Evolutionary conservation across 2,888 invertebrate species (phyloP), one percentile per base, ranked within the genome.

Genomic region (Cantharis flavilabris): DNA sequence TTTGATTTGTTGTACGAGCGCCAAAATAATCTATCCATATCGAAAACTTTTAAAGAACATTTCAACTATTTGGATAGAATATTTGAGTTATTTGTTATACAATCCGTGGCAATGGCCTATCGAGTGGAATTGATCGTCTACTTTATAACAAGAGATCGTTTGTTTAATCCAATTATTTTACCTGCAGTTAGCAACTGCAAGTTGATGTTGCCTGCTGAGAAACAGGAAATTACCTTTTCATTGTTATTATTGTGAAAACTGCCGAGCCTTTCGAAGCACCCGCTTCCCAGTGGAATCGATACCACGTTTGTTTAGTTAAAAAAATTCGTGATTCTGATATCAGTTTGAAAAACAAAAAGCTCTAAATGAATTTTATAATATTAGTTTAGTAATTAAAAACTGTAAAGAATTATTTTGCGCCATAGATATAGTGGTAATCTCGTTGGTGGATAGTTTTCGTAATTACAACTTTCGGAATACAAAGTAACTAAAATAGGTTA

Each of bases 401-500:
- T n/a, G n/a, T n/a, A 9, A 33, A 13, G 49, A 7, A 49, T 49
- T 49, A 49, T n/a, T 49, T 49, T 49, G 13, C 49, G n/a, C 49
- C 13, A 49, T 49, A 49, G 33, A n/a, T 33, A 28, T 28, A 11
- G 49, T n/a, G 7, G 49, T 49, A 49, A 49, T 49, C 49, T 49
- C 49, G 49, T n/a, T n/a, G n/a, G n/a, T n/a, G 9, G 49, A 49
- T 49, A 49, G 49, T 49, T 49, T 49, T 49, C 20, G 65, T 67
- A 67, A 67, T 67, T 67, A 67, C 20, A 67, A 67, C 65, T 67
- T 67, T 67, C 11, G n/a, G 65, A 67, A 67, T 67, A 67, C 65
- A 49, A 49, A 49, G 65, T 67, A 67, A 67, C 23, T n/a, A 67
- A 67, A 5, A n/a, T n/a, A 26, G 65, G 65, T 67, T 67, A 67